phyloP scores from a whole-genome alignment of 2,888 invertebrate species.

The Pocota personata region DNA sequence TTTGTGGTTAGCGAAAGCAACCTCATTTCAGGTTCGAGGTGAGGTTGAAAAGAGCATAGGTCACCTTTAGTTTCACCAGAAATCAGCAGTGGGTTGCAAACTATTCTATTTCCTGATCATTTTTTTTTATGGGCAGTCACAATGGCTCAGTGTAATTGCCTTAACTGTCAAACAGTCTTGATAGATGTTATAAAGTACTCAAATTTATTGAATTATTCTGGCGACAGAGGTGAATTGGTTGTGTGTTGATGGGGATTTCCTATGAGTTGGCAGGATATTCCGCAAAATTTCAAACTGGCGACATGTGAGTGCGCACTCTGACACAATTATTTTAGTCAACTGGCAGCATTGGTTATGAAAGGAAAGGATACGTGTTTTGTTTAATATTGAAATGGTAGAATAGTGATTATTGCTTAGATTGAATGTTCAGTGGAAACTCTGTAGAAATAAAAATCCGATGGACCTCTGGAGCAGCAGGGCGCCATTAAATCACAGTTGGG shows the following conservation, averaged over 20 bases:
- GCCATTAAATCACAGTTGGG: too few species aligned
- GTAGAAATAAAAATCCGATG: too few species aligned
- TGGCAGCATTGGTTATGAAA: background rate
- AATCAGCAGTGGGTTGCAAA: conserved; percentile 11
- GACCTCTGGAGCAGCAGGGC: too few species aligned
- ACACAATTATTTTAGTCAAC: background rate
- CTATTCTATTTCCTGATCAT: background rate
- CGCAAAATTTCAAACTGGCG: conserved; percentile 42
- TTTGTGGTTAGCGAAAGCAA: conserved; percentile 45
- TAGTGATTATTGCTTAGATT: background rate
- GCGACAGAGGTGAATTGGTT: conserved; percentile 54
- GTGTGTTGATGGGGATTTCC: conserved; percentile 43
- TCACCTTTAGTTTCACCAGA: conserved; percentile 43
- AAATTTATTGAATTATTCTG: conserved; percentile 67
- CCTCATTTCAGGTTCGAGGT: conserved; percentile 17
- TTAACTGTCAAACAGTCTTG: conserved; percentile 61
- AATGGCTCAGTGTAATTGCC: conserved; percentile 65
- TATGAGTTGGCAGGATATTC: conserved; percentile 66
- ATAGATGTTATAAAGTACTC: conserved; percentile 69
- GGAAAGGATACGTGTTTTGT: conserved; percentile 5
- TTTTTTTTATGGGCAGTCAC: conserved; percentile 43
- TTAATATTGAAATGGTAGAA: background rate
- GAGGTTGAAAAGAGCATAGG: conserved; percentile 25
- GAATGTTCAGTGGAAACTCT: background rate
- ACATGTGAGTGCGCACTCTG: conserved; percentile 26